Evolutionary conservation across 2,113 vertebrate genomes (phyloP), one percentile per base, ranked within the genome.

Genomic region (Silurus asotus): DNA sequence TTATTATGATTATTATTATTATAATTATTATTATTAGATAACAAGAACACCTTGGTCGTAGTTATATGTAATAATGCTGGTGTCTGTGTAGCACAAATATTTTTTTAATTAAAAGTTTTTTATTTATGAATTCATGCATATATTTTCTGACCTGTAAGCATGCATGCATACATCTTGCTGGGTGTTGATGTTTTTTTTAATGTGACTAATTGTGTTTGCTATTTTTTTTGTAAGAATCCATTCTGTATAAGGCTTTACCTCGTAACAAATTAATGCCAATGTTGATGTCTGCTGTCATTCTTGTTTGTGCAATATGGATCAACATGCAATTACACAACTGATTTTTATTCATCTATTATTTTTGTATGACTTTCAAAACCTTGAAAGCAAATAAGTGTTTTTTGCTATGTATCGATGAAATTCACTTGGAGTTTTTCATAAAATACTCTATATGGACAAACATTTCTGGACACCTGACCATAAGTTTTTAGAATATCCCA

Each of bases 201-300:
- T 59, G 64, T 69, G 53, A 48, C 7, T n/a, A 13, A 51, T 14
- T 49, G 20, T 48, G 59, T 65, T 59, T 70, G 19, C 14, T n/a
- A 51, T 58, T 19, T 25, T 23, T 53, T 6, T 15, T 48, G 75
- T n/a, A 79, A 58, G 20, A 56, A 59, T 8, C 28, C 59, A 51
- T 59, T 61, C 77, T 85, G 59, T 85, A 37, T 37, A 78, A 11
- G 25, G 65, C n/a, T 81, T 61, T 51, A 28, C n/a, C 56, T 80
- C 51, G 55, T 25, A 58, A 70, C 19, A 58, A 69, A 48, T 59
- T 11, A 69, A 69, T 51, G 37, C 70, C 37, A 8, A 28, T 45
- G 37, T 80, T 20, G 23, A 20, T 8, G 3, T 81, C 28, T 69
- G 14, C 23, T 64, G 49, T 58, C 7, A n/a, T 79, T 58, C 17